These are phyloP conservation scores for Nemotelus nigrinus DNA, from an alignment of 2,888 invertebrate species.

Conservation along the genomic window DNA sequence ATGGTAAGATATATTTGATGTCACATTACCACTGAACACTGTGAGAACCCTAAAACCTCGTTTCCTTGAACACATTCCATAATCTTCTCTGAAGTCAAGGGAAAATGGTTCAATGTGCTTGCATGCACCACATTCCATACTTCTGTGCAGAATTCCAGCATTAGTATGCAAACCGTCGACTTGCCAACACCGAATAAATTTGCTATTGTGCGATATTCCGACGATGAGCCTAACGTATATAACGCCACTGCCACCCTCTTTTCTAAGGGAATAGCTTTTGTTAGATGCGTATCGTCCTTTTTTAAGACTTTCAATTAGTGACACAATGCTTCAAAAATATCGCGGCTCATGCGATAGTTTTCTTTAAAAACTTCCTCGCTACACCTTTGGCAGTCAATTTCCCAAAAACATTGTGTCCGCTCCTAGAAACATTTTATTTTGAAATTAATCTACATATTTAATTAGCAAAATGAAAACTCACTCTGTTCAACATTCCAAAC, in stretches of 20 bases:
- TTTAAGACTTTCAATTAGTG: neutral
- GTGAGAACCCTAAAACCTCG: constrained; percentile 32
- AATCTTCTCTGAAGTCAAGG: constrained; percentile 11
- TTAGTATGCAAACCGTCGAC: constrained; percentile 40
- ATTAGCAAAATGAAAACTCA: no score
- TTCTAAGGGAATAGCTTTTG: neutral
- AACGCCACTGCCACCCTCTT: constrained; percentile 31
- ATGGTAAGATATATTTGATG: neutral
- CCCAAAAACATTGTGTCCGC: neutral
- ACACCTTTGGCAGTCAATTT: constrained; percentile 2
- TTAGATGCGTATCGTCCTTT: neutral
- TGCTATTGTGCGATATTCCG: constrained; percentile 35
- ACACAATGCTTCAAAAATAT: neutral
- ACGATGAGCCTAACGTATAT: constrained; percentile 5
- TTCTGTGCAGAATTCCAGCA: constrained; percentile 28
- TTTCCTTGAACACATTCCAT: constrained; percentile 19
- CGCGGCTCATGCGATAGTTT: neutral
- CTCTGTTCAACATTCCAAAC: no score
- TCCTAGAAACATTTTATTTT: neutral
- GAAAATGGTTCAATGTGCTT: constrained; percentile 9
- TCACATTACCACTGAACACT: constrained; percentile 18
- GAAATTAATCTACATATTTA: no score
- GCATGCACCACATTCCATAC: constrained; percentile 10
- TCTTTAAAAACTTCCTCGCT: constrained; percentile 1
- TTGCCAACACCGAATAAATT: constrained; percentile 46